Percentiles rank a stretch among this genome's conserved stretches.
Evolutionary conservation across 2,113 vertebrate genomes (phyloP).

Genomic region (Oceanodroma tethys): DNA sequence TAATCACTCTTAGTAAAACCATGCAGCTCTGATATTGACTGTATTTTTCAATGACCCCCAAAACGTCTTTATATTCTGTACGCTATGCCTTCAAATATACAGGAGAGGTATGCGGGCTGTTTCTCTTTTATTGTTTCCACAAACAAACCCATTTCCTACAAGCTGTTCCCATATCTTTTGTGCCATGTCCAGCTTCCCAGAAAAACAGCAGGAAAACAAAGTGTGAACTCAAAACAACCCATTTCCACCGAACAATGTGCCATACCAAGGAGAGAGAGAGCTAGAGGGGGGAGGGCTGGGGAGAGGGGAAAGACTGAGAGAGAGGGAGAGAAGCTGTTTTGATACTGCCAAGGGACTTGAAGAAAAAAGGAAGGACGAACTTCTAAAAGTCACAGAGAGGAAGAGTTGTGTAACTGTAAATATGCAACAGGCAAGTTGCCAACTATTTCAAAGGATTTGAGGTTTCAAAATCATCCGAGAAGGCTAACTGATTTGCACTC

Average conservation of each 20-base stretch:
- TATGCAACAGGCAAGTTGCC: not conserved
- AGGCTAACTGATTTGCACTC: slow-evolving; percentile 12
- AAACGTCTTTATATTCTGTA: not conserved
- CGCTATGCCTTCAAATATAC: not conserved
- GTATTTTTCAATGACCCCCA: not conserved
- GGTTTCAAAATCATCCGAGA: slow-evolving; percentile 28
- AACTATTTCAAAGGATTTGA: slow-evolving; percentile 56
- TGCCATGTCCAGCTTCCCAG: slow-evolving; percentile 25
- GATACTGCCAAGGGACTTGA: not conserved
- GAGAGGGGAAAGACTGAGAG: not conserved
- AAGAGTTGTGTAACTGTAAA: slow-evolving; percentile 42
- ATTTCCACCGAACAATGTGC: slow-evolving; percentile 58
- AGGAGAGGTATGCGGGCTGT: not conserved
- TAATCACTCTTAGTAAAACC: not conserved
- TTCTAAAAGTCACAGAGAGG: slow-evolving; percentile 28
- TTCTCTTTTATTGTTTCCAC: slow-evolving; percentile 38
- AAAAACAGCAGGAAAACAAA: slow-evolving; percentile 67
- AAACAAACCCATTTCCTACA: slow-evolving; percentile 54
- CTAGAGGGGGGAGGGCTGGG: not conserved
- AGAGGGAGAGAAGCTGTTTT: not conserved
- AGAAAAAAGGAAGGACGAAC: slow-evolving; percentile 53
- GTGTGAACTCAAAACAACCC: slow-evolving; percentile 66
- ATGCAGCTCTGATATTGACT: not conserved
- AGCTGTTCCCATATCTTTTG: slow-evolving; percentile 57
- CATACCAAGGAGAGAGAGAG: not conserved